Base-by-base conservation (phyloP, 2,888 invertebrate genomes). In the Adineta ricciae region DNA sequence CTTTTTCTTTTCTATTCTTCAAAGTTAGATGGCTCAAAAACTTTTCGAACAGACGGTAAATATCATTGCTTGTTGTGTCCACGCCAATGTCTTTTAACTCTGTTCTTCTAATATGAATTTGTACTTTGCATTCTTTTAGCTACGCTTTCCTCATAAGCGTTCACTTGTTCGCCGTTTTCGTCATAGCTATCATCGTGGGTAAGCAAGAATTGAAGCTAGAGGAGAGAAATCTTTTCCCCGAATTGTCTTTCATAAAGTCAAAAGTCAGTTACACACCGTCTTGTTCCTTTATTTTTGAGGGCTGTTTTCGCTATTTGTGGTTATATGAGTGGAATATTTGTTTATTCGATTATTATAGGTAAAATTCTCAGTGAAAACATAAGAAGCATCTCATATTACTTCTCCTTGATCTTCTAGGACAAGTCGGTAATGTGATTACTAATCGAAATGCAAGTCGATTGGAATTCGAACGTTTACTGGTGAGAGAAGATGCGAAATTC, bases 341-440 rank as follows among this genome's bases (percentile, higher is more conserved):
- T 97, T 91, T 97, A 97, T 91, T 96, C 97, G 86, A 97, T 96
- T 84, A 97, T 97, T 90, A 96, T 97, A 87, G 96, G 93, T 93
- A 78, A 38, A 3, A 7, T 50, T 50, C 16, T 2, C 11, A 50
- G 14, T 16, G 14, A 49, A 49, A 11, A 11, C 8, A 11, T 49
- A 14, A 49, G 14, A 49, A 49, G 2, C 19, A 46, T 11, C 5
- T 50, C 19, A 50, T 50, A 19, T 50, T 50, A 16, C 14, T 50
- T 50, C 19, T 50, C 19, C 19, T 11, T 46, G 11, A 46, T 46
- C 46, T 46, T 16, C 19, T 89, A 93, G 93, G 97, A 84, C 97
- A 97, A 93, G 97, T 97, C 84, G 97, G 97, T 87, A 97, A 96
- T 91, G 96, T 97, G 89, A 97, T 97, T 91, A 96, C 96, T 84